These are phyloP conservation scores for Eublepharis macularius DNA, from an alignment of 2,113 vertebrate genomes.

Conservation along the genomic window DNA sequence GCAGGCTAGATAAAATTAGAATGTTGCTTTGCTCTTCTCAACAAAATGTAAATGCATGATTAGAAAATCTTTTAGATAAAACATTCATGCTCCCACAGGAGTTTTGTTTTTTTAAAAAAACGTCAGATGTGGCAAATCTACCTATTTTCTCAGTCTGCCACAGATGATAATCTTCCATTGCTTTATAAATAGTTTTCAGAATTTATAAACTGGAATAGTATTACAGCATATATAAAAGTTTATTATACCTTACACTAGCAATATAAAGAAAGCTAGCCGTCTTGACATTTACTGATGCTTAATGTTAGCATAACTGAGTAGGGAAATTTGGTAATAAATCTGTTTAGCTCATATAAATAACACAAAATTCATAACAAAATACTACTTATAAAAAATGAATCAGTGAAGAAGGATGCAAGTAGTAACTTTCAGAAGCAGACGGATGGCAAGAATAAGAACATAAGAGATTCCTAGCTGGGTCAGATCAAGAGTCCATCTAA, in stretches of 20 bases:
- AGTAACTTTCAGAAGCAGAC: background rate
- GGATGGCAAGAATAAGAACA: background rate
- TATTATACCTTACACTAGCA: slow-evolving; percentile 13
- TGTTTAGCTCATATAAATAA: slow-evolving; percentile 7
- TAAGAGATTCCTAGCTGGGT: background rate
- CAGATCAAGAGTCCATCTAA: background rate
- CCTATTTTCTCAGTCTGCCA: slow-evolving; percentile 50
- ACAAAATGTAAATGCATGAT: slow-evolving; percentile 49
- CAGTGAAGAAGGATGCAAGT: background rate
- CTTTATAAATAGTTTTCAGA: slow-evolving; percentile 3
- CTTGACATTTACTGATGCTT: slow-evolving; percentile 19
- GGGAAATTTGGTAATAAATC: background rate
- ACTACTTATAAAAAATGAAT: background rate
- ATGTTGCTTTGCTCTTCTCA: slow-evolving; percentile 54
- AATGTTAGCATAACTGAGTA: slow-evolving; percentile 13
- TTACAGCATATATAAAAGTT: background rate
- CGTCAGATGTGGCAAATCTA: slow-evolving; percentile 53
- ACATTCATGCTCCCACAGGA: slow-evolving; percentile 29
- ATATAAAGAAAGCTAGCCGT: background rate
- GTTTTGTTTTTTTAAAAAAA: background rate
- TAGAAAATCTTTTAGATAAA: slow-evolving; percentile 62
- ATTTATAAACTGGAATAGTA: background rate
- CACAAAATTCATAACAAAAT: background rate
- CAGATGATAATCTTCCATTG: slow-evolving; percentile 44
- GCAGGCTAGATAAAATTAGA: slow-evolving; percentile 52